Evolutionary conservation across 2,797 vertebrate genomes (phyloP), one percentile per base, ranked within the genome.

Genomic region (Lindbergichthys nudifrons): DNA sequence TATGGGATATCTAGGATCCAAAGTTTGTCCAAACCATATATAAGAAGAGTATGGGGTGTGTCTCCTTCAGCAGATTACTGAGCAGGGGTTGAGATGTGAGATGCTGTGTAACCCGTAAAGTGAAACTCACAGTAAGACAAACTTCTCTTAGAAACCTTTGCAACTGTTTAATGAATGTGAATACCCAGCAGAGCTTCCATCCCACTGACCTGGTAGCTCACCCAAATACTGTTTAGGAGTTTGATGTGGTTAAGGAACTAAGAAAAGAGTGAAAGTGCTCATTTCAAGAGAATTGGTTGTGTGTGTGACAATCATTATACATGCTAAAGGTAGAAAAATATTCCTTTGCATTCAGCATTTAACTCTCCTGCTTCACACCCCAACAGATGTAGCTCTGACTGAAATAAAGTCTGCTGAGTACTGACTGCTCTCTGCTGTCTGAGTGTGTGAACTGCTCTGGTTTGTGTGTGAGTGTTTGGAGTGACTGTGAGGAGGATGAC

Each of bases 361-460:
- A 48, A 23, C 19, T 54, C 7, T 57, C 14, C 18, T 73, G 43
- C 16, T 61, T 48, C 45, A 26, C 41, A 39, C 54, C 18, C 11
- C 30, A 81, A 39, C 23, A 70, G 39, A n/a, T 45, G n/a, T n/a
- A 47, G 21, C 54, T 65, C n/a, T 69, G 65, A 47, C 45, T 79
- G 10, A 45, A 73, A 41, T 6, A 54, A 30, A 30, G 39, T 70
- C 41, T 65, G 73, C 19, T 52, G 36, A 69, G 46, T 50, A 69
- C 82, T 77, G 84, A 86, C 88, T 91, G 79, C 90, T 91, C 90
- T 92, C 94, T 94, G 83, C 88, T 94, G 94, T 83, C 76, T 43
- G 66, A 59, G 76, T 3, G 12, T 16, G 39, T 47, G 63, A 19
- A 57, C 56, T 23, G 23, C 23, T 23, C 30, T 32, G 30, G 30